Base-by-base conservation (phyloP, 92 coral and sea anemone genomes). In the Actinostola sp. region DNA sequence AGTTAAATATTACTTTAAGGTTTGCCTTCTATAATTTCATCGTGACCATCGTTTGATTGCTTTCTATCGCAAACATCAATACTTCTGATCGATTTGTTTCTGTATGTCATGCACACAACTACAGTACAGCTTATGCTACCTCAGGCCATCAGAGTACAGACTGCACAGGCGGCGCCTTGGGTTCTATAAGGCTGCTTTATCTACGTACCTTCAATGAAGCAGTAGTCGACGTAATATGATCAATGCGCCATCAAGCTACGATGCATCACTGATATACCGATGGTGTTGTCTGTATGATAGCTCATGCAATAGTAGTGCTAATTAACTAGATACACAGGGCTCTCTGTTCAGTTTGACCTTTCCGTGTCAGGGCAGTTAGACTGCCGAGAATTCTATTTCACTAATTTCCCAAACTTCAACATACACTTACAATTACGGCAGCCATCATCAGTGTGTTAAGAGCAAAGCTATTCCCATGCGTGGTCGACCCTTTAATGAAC, bases 331-430 rank as follows among this genome's bases (percentile, higher is more conserved):
- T 53, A 53, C 59, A 53, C 59, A 1, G 42, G 6, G 27, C 59
- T 53, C 59, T 53, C 59, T 53, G 59, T 53, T 53, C 25, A n/a
- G 59, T 53, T 11, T 20, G 31, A 20, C 59, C 31, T 53, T 23
- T 20, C 26, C 8, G 59, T 53, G 59, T 16, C 59, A 53, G 30
- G 59, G 59, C 59, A 53, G 2, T 53, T 25, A 23, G 25, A 53
- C 29, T n/a, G n/a, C n/a, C n/a, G n/a, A 20, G 59, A 25, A 53
- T 16, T 53, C 59, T 25, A 53, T 53, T 25, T n/a, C 25, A 53
- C 17, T 53, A 15, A 25, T 6, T 53, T 20, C 8, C 7, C 20
- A 19, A 53, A 53, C 7, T 16, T 23, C 30, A 53, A 25, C 25
- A 20, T n/a, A n/a, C n/a, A n/a, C n/a, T n/a, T n/a, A n/a, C n/a